A percentile compares a stretch with the other conserved stretches of the same genome.
Conservation (phyloP, 2,113 vertebrate species). For the zebrafish (Danio rerio) region DNA sequence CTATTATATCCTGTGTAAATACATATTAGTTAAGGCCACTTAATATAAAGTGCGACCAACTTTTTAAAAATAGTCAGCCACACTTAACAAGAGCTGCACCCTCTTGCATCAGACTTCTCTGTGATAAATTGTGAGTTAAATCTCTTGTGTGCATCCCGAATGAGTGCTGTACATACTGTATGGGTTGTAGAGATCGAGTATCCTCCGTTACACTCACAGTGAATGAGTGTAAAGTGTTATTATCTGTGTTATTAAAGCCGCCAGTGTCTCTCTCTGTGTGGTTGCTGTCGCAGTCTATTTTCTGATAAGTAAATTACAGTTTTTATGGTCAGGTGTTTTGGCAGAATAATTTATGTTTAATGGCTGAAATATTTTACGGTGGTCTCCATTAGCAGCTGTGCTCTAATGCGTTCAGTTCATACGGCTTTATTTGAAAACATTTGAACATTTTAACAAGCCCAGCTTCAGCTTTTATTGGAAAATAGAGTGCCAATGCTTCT, state of each 20-base stretch:
- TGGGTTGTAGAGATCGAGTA: too few species aligned
- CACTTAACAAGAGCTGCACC: too few species aligned
- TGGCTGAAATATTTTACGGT: constrained; percentile 5
- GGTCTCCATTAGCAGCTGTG: constrained; percentile 13
- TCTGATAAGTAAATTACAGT: constrained; percentile 1
- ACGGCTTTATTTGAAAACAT: neutral
- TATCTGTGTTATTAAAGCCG: neutral
- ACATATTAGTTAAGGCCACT: too few species aligned
- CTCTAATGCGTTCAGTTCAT: constrained; percentile 12
- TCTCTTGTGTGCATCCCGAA: neutral
- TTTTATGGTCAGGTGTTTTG: constrained; percentile 3
- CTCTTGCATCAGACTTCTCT: neutral
- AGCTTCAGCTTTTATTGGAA: neutral
- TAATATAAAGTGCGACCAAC: too few species aligned
- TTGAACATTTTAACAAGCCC: constrained; percentile 16
- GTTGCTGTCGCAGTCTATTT: neutral
- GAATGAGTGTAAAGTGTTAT: constrained; percentile 18
- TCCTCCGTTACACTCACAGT: neutral
- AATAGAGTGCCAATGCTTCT: constrained; percentile 7
- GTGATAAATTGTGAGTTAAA: neutral
- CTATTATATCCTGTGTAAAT: too few species aligned
- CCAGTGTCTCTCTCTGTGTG: neutral
- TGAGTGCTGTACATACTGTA: neutral
- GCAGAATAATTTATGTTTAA: constrained; percentile 19
- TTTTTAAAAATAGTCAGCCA: too few species aligned